These are phyloP conservation scores for Cecropterus lyciades DNA, from an alignment of 1,140 invertebrate genomes.

Conservation along the genomic window DNA sequence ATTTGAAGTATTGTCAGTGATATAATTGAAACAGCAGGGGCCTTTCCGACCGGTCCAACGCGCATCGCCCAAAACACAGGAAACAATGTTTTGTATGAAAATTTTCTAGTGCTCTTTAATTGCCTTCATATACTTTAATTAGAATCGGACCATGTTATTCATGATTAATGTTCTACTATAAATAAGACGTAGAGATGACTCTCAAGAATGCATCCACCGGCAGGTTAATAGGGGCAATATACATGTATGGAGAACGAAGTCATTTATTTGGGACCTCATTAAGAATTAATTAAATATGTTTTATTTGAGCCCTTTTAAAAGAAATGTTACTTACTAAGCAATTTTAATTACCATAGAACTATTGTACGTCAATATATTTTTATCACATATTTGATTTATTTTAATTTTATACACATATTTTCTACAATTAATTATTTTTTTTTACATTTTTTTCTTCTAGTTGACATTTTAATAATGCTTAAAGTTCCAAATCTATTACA, in stretches of 20 bases:
- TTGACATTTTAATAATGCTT: too few relatives aligned
- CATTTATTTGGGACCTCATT: slow-evolving; percentile 31
- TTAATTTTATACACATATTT: too few relatives aligned
- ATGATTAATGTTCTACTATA: slow-evolving; percentile 72
- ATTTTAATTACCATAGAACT: too few relatives aligned
- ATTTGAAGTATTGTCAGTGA: slow-evolving; percentile 78
- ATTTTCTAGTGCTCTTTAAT: slow-evolving; percentile 73
- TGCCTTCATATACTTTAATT: slow-evolving; percentile 79
- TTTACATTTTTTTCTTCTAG: too few relatives aligned
- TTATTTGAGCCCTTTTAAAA: too few relatives aligned
- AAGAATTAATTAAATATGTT: slow-evolving; percentile 36
- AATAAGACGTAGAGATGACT: slow-evolving; percentile 58
- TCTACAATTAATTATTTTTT: too few relatives aligned
- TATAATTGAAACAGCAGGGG: slow-evolving; percentile 82
- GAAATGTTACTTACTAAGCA: too few relatives aligned
- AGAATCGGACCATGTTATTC: slow-evolving; percentile 54
- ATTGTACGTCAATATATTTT: too few relatives aligned
- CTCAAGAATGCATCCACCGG: slow-evolving; percentile 33
- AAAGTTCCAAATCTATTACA: too few relatives aligned
- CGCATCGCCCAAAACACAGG: slow-evolving; percentile 52
- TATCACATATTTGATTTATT: too few relatives aligned
- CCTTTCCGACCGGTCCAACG: slow-evolving; percentile 52
- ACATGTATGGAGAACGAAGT: slow-evolving; percentile 11
- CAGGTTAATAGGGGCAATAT: slow-evolving; percentile 34
- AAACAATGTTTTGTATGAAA: slow-evolving; percentile 78